Evolutionary conservation across 1,140 invertebrate species (phyloP).

Genomic region (Agrypnia vestita): DNA sequence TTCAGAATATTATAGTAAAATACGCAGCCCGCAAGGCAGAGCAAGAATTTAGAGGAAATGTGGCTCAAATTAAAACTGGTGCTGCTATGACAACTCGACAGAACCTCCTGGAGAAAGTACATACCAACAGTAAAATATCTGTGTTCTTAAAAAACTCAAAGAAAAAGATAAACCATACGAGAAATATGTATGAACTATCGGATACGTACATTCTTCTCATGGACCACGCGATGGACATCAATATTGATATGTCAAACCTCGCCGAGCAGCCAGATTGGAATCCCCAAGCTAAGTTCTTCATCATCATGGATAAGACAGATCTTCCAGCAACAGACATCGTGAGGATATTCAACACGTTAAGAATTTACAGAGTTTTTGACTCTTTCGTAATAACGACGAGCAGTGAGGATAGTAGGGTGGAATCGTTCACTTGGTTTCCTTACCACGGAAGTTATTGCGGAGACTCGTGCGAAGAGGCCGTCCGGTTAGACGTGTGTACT

Average conservation of each 20-base stretch:
- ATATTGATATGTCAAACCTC: not conserved
- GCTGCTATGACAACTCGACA: not conserved
- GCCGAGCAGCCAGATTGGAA: not conserved
- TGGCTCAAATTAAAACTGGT: conserved; percentile 1
- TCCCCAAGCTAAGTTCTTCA: not conserved
- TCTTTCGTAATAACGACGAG: not conserved
- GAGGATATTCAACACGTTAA: not conserved
- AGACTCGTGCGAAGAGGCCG: not conserved
- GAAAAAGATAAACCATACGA: not conserved
- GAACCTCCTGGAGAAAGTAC: not conserved
- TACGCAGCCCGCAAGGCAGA: not conserved
- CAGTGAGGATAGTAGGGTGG: not conserved
- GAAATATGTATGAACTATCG: not conserved
- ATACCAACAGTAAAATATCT: not conserved
- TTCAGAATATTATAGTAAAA: not conserved
- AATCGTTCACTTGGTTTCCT: conserved; percentile 14
- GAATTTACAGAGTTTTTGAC: not conserved
- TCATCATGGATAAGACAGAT: not conserved
- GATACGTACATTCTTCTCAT: not conserved
- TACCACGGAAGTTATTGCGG: not conserved
- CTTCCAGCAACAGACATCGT: not conserved
- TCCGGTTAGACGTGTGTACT: not conserved
- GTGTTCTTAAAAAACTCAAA: not conserved
- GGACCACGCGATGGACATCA: not conserved
- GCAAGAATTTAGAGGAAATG: conserved; percentile 15